Percentiles rank a stretch among this genome's conserved stretches.
These are phyloP conservation scores for Metellina segmentata DNA, from an alignment of 2,888 invertebrate genomes.

Conservation along the genomic window DNA sequence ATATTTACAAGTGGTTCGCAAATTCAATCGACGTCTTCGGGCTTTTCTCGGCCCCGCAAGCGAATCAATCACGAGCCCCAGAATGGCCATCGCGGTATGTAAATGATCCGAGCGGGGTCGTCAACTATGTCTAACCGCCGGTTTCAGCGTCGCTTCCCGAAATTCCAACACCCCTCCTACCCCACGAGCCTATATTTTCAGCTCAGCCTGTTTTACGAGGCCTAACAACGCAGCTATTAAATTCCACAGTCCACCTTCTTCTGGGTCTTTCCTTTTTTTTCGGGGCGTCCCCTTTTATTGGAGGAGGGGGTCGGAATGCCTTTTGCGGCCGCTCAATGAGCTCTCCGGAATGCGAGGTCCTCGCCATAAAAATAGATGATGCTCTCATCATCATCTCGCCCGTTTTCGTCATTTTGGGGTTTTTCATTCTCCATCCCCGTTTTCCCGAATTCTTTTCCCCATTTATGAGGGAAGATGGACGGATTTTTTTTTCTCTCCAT, in stretches of 20 bases:
- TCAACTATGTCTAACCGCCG: constrained; percentile 64
- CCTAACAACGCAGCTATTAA: constrained; percentile 71
- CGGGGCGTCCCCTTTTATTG: not conserved
- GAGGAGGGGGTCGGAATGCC: constrained; percentile 53
- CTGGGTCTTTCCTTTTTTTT: constrained; percentile 22
- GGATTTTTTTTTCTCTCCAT: not conserved
- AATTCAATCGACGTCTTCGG: no score
- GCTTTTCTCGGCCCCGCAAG: not conserved
- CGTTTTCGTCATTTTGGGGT: constrained; percentile 45
- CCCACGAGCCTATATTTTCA: not conserved
- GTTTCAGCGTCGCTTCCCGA: not conserved
- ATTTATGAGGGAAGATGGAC: constrained; percentile 4
- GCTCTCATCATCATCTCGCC: constrained; percentile 46
- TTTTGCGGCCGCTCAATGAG: constrained; percentile 57
- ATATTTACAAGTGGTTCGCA: no score
- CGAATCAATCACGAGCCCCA: constrained; percentile 58
- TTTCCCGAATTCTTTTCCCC: constrained; percentile 22
- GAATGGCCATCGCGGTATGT: constrained; percentile 58
- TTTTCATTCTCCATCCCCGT: constrained; percentile 17
- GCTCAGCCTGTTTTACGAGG: constrained; percentile 61
- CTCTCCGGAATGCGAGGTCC: constrained; percentile 47
- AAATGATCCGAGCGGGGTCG: constrained; percentile 54
- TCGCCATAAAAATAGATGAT: constrained; percentile 68
- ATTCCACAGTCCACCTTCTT: constrained; percentile 61
- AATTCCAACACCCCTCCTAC: not conserved